phyloP scores from a whole-genome alignment of 2,888 invertebrate genomes.

The Volucella zonaria region DNA sequence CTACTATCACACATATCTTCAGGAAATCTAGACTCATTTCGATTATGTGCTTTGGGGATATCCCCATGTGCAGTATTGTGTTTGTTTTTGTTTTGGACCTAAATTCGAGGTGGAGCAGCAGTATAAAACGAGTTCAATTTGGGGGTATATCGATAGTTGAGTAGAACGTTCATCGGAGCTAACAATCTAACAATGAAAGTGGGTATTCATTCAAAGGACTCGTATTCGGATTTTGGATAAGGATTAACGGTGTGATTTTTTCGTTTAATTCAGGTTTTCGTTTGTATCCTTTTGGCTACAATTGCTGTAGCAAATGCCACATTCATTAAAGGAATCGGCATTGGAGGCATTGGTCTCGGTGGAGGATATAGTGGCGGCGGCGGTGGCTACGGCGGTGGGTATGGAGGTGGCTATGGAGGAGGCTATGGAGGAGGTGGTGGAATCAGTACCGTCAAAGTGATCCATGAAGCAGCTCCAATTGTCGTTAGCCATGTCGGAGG shows the following conservation, averaged over 20 bases:
- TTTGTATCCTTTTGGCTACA: conserved; percentile 53
- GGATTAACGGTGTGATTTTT: conserved; percentile 27
- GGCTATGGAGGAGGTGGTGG: conserved; percentile 31
- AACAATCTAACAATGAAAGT: conserved; percentile 48
- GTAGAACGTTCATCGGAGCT: conserved; percentile 43
- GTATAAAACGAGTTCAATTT: conserved; percentile 57
- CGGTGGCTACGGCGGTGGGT: conserved; percentile 6
- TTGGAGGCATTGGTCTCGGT: conserved; percentile 29
- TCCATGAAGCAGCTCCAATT: conserved; percentile 23
- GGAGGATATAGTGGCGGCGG: conserved; percentile 25
- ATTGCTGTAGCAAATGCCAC: conserved; percentile 46
- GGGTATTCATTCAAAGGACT: conserved; percentile 14
- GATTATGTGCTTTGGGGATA: background rate
- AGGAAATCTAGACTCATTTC: conserved; percentile 16
- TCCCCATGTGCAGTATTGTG: background rate
- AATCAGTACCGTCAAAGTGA: conserved; percentile 36
- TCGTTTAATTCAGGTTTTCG: conserved; percentile 38
- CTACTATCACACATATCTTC: conserved; percentile 12
- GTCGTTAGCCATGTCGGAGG: conserved; percentile 11
- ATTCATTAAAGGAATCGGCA: conserved; percentile 45
- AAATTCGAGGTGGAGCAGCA: conserved; percentile 34
- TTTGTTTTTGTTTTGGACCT: background rate
- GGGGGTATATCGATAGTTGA: conserved; percentile 49
- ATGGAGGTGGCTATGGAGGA: conserved; percentile 20
- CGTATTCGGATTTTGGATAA: background rate